Evolutionary conservation across 2,888 invertebrate genomes (phyloP).

Genomic region (Falcaria lacertinaria): DNA sequence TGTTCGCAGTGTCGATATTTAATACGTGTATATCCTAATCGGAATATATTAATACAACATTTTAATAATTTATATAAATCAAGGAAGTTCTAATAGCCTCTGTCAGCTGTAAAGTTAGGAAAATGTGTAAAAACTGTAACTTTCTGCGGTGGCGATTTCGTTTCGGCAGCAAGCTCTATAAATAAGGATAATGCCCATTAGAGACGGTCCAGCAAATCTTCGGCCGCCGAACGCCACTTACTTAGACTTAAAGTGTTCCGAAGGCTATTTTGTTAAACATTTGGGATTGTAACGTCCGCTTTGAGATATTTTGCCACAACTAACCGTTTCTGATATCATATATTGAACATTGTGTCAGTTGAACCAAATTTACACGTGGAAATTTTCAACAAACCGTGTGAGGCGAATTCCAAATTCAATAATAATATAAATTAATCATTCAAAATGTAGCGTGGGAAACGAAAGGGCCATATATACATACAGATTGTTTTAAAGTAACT

Average conservation of each 20-base stretch:
- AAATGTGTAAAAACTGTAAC: slow-evolving; percentile 48
- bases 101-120: slow-evolving; percentile 7
- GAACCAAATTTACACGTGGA: neutral
- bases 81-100: too few relatives aligned
- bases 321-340: slow-evolving; percentile 3
- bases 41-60: too few relatives aligned
- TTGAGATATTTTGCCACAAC: slow-evolving; percentile 49
- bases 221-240: slow-evolving; percentile 77
- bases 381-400: neutral
- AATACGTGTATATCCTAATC: too few relatives aligned
- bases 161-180: slow-evolving; percentile 63
- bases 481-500: too few relatives aligned
- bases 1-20: too few relatives aligned
- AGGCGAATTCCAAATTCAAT: too few relatives aligned
- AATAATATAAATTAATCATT: too few relatives aligned
- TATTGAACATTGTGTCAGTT: neutral
- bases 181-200: slow-evolving; percentile 79
- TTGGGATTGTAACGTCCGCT: slow-evolving; percentile 68
- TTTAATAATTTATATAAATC: too few relatives aligned
- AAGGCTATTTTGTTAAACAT: slow-evolving; percentile 73
- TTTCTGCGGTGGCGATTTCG: slow-evolving; percentile 53
- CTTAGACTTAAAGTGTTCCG: slow-evolving; percentile 77
- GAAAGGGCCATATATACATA: too few relatives aligned
- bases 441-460: too few relatives aligned
- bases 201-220: slow-evolving; percentile 78